Evolutionary conservation across 2,797 vertebrate species (phyloP).

Genomic region (Peromyscus aztecus): DNA sequence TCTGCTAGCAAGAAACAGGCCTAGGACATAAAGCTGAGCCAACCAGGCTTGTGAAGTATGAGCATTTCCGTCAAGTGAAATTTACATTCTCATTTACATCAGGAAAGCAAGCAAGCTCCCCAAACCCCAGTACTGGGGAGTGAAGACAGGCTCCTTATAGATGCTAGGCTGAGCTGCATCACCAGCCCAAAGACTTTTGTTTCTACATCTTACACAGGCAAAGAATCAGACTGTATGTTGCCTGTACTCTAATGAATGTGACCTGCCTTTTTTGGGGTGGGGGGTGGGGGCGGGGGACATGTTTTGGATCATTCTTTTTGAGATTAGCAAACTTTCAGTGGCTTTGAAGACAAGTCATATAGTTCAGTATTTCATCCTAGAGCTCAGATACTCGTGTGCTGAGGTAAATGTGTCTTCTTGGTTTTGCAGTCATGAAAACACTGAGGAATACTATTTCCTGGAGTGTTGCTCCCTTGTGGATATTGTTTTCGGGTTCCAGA

Average conservation of each 20-base stretch:
- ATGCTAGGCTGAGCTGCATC: background rate
- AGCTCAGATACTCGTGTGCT: background rate
- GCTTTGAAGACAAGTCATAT: slow-evolving; percentile 21
- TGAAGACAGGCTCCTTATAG: background rate
- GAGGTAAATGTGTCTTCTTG: slow-evolving; percentile 44
- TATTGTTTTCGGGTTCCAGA: background rate
- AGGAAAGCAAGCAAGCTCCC: background rate
- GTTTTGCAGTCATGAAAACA: slow-evolving; percentile 9
- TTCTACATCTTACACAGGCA: background rate
- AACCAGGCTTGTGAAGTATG: background rate
- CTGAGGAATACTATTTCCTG: background rate
- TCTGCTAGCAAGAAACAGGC: background rate
- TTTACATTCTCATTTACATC: background rate
- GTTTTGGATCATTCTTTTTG: background rate
- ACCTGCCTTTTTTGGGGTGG: no score
- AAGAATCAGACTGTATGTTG: background rate
- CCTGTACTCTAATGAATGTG: background rate
- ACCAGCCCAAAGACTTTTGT: background rate
- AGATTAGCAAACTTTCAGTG: background rate
- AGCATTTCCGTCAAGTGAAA: background rate
- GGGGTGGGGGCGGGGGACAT: background rate
- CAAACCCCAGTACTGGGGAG: background rate
- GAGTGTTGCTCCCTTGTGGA: background rate
- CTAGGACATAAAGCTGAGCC: background rate
- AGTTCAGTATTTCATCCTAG: slow-evolving; percentile 2